A percentile compares a stretch with the other conserved stretches of the same genome.
These are phyloP conservation scores for Avahi laniger DNA, from an alignment of 2,797 vertebrate species.

Conservation along the genomic window DNA sequence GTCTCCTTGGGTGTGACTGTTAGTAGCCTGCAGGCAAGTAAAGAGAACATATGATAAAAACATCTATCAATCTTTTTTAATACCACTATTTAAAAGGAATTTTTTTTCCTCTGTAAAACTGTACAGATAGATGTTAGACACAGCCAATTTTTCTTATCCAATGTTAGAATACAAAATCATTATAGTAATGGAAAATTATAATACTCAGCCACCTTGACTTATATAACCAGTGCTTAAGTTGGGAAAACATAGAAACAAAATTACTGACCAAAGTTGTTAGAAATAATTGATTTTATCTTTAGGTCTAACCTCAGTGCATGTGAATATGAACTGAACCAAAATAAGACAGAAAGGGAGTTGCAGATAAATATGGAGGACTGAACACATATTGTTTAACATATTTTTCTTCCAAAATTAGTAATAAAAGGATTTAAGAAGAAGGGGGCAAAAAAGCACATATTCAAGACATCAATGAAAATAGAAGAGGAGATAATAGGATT, in stretches of 20 bases:
- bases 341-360: not conserved
- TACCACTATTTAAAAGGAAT: constrained; percentile 3
- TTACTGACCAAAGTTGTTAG: not conserved
- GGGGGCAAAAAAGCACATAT: not conserved
- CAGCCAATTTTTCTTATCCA: not conserved
- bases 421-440: not conserved
- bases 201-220: constrained; percentile 60
- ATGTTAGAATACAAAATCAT: constrained; percentile 18
- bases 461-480: not conserved
- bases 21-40: constrained; percentile 60
- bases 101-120: constrained; percentile 24
- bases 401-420: not conserved
- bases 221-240: constrained; percentile 66
- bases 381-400: not conserved
- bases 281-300: constrained; percentile 36
- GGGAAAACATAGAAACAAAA: constrained; percentile 58
- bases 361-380: not conserved
- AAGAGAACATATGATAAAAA: constrained; percentile 49
- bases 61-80: constrained; percentile 17
- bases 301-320: constrained; percentile 29
- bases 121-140: not conserved
- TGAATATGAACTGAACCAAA: constrained; percentile 37
- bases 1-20: not conserved
- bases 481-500: not conserved
- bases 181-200: constrained; percentile 52